Conservation (phyloP, 1,140 invertebrate species). For the Cotesia typhae region DNA sequence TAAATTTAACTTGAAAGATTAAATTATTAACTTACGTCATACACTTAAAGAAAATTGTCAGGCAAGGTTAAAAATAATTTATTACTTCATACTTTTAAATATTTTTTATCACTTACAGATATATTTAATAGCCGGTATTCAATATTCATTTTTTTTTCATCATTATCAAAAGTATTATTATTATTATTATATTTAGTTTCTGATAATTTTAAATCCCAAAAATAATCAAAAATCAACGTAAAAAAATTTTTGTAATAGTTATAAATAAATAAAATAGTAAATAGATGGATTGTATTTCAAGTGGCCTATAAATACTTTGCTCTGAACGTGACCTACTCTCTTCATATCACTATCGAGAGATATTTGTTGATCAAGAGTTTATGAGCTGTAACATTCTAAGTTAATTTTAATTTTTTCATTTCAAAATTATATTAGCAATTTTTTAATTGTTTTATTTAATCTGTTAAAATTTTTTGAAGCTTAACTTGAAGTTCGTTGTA, state of each 20-base stretch:
- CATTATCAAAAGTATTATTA: too few species aligned
- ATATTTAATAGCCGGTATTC: too few species aligned
- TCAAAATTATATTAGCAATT: neutral
- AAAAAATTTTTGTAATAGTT: too few species aligned
- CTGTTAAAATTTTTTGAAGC: too few species aligned
- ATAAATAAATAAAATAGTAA: too few species aligned
- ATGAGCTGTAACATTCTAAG: neutral
- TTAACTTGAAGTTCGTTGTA: too few species aligned
- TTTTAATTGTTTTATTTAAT: too few species aligned
- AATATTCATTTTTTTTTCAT: too few species aligned
- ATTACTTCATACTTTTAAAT: too few species aligned
- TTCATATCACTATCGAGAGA: conserved; percentile 1
- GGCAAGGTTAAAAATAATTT: neutral
- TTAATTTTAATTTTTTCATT: neutral
- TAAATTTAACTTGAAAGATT: neutral
- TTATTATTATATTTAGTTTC: too few species aligned
- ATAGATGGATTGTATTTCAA: conserved; percentile 1
- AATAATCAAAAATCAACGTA: neutral
- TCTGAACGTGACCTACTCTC: conserved; percentile 21
- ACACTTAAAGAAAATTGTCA: neutral
- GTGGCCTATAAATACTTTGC: conserved; percentile 14
- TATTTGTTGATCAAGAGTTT: conserved; percentile 21
- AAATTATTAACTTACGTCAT: conserved; percentile 1
- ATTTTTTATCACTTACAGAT: too few species aligned
- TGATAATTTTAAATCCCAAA: neutral